phyloP scores from a whole-genome alignment of 2,888 invertebrate species.

The Xestoiulus laeticollis region DNA sequence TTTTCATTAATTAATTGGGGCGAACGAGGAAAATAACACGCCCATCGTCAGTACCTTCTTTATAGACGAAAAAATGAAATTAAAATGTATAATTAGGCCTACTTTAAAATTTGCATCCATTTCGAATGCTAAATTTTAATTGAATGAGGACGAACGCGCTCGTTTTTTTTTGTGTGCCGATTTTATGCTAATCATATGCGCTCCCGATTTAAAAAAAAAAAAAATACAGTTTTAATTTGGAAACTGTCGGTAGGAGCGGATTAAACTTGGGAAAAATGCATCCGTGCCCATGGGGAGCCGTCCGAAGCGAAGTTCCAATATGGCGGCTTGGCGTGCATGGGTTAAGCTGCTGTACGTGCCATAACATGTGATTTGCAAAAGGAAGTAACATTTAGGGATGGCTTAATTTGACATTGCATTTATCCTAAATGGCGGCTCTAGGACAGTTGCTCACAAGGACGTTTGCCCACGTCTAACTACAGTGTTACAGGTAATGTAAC shows the following conservation, averaged over 20 bases:
- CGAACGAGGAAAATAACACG: slow-evolving; percentile 18
- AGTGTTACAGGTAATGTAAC: too few relatives aligned
- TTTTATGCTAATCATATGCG: not conserved
- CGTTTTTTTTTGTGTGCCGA: not conserved
- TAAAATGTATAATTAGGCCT: not conserved
- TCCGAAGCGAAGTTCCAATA: not conserved
- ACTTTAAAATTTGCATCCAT: not conserved
- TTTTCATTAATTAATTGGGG: slow-evolving; percentile 18
- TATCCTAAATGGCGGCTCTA: too few relatives aligned
- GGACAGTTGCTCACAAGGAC: too few relatives aligned
- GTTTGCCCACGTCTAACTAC: too few relatives aligned
- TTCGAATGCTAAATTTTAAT: not conserved
- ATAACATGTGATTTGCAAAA: too few relatives aligned
- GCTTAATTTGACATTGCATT: too few relatives aligned
- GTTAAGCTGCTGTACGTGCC: too few relatives aligned
- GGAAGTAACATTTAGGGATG: too few relatives aligned
- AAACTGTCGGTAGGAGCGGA: not conserved
- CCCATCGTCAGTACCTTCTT: not conserved
- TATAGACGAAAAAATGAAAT: not conserved
- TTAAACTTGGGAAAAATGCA: not conserved
- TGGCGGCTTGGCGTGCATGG: not conserved
- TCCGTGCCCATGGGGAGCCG: not conserved
- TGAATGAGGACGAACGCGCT: not conserved
- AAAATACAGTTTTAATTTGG: not conserved
- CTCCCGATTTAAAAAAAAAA: not conserved